These are phyloP conservation scores for Dipodomys spectabilis DNA, from an alignment of 2,113 vertebrate species.

Conservation along the genomic window DNA sequence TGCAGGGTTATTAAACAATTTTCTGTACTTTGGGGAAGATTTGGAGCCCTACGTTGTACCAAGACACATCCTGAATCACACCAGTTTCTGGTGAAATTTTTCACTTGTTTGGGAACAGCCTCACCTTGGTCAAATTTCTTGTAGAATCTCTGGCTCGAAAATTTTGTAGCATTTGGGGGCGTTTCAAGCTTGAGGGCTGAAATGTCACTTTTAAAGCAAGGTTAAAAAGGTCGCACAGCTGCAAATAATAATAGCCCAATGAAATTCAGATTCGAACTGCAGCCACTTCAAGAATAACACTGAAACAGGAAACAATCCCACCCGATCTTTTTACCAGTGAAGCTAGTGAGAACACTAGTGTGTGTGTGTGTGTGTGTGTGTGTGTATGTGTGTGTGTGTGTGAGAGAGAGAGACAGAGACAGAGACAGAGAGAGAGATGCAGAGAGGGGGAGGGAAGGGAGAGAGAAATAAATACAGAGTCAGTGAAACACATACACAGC, in stretches of 20 bases:
- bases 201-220: constrained; percentile 89
- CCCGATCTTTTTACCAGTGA: constrained; percentile 86
- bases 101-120: neutral
- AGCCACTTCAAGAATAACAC: constrained; percentile 89
- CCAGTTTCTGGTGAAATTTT: constrained; percentile 26
- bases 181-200: constrained; percentile 87
- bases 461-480: neutral
- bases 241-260: constrained; percentile 91
- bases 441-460: neutral
- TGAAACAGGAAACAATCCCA: constrained; percentile 88
- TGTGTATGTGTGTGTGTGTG: neutral
- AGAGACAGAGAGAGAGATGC: neutral
- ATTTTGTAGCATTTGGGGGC: constrained; percentile 82
- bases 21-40: neutral
- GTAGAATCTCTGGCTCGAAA: constrained; percentile 82
- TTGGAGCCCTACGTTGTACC: neutral
- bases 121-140: neutral
- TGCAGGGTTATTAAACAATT: no score
- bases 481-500: neutral
- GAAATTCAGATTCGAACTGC: constrained; percentile 90
- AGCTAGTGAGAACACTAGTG: constrained; percentile 79
- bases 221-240: constrained; percentile 91
- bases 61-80: neutral
- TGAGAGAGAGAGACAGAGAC: neutral
- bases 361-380: constrained; percentile 50